These are phyloP conservation scores for Platygyra sinensis DNA, from an alignment of 64 coral and sea anemone genomes.

Conservation along the genomic window DNA sequence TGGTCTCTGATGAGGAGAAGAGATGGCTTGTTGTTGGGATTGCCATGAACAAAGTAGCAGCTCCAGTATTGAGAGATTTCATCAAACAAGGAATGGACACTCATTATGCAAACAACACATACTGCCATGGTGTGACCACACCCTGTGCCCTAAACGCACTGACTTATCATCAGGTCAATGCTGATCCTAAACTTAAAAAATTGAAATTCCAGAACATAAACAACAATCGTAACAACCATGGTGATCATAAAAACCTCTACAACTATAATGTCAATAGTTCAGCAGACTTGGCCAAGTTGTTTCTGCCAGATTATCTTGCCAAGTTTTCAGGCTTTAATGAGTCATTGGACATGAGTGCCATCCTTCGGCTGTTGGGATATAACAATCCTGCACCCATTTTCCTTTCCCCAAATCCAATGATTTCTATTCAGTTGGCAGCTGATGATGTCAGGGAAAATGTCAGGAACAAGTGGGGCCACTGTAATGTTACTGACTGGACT, in stretches of 20 bases:
- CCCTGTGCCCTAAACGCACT: neutral
- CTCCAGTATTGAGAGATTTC: neutral
- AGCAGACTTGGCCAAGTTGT: neutral
- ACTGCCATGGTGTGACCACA: neutral
- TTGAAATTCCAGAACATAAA: constrained; percentile 67
- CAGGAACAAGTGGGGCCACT: constrained; percentile 70
- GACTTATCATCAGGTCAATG: neutral
- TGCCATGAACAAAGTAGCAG: constrained; percentile 1
- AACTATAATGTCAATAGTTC: constrained; percentile 3
- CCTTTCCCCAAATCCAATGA: too few species aligned
- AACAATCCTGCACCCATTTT: neutral
- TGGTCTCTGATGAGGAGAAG: constrained; percentile 6
- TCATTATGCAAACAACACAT: neutral
- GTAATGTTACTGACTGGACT: constrained; percentile 55
- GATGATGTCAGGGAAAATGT: constrained; percentile 33
- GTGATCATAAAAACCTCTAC: neutral
- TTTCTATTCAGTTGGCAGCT: too few species aligned
- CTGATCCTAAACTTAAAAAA: neutral
- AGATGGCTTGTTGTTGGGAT: constrained; percentile 35
- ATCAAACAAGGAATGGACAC: neutral
- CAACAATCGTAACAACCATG: constrained; percentile 36
- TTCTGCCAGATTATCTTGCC: neutral
- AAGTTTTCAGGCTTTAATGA: constrained; percentile 58
- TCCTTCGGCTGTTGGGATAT: neutral
- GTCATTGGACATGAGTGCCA: constrained; percentile 51